Evolutionary conservation across 2,888 invertebrate species (phyloP).

Genomic region (Epsilonema sp.): DNA sequence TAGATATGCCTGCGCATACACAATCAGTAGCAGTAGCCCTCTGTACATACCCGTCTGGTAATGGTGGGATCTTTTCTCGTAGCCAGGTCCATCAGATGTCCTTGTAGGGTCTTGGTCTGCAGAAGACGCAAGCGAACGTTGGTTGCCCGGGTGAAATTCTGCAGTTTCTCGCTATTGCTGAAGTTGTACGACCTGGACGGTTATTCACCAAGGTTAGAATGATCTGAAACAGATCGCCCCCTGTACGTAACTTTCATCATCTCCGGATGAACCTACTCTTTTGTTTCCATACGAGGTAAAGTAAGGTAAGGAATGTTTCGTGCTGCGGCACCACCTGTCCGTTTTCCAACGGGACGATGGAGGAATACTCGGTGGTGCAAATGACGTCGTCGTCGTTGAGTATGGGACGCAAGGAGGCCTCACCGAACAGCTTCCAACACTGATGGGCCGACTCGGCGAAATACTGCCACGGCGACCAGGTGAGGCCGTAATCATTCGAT

Average conservation of each 20-base stretch:
- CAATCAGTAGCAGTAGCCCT: neutral
- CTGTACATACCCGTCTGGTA: slow-evolving; percentile 62
- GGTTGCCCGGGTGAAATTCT: slow-evolving; percentile 93
- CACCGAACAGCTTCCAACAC: slow-evolving; percentile 52
- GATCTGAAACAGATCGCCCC: slow-evolving; percentile 42
- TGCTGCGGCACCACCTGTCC: slow-evolving; percentile 53
- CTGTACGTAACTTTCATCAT: no score
- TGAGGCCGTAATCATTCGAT: slow-evolving; percentile 68
- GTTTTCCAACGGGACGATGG: slow-evolving; percentile 81
- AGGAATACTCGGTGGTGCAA: slow-evolving; percentile 69
- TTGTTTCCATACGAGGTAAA: no score
- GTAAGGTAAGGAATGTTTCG: no score
- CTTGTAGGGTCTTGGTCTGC: slow-evolving; percentile 78
- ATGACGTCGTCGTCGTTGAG: slow-evolving; percentile 70
- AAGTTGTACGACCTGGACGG: slow-evolving; percentile 78
- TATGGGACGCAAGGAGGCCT: slow-evolving; percentile 53
- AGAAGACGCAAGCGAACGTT: slow-evolving; percentile 74
- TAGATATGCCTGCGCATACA: neutral
- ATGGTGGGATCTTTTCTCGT: slow-evolving; percentile 76
- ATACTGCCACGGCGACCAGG: slow-evolving; percentile 88
- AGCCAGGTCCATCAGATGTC: slow-evolving; percentile 88
- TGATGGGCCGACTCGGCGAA: slow-evolving; percentile 79
- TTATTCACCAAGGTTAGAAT: slow-evolving; percentile 74
- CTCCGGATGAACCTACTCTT: neutral
- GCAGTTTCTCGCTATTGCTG: slow-evolving; percentile 70